These are phyloP conservation scores for Bubalus kerabau DNA, from an alignment of 2,113 vertebrate species.

Conservation along the genomic window DNA sequence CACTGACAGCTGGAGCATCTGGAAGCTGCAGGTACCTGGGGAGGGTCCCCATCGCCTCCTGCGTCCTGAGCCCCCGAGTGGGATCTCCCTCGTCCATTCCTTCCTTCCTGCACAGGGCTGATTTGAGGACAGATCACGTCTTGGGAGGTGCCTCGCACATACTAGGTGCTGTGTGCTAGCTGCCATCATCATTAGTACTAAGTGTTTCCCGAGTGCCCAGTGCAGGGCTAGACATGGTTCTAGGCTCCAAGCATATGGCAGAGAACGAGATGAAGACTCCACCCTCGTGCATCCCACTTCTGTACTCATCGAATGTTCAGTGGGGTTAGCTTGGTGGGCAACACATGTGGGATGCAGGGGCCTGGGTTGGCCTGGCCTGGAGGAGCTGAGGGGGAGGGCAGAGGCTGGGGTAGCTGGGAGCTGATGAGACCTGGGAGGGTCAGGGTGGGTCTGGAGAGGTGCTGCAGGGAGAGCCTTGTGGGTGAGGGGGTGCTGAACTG, in stretches of 20 bases:
- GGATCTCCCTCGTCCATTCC: background rate
- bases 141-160: background rate
- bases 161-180: background rate
- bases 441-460: background rate
- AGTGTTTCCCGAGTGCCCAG: background rate
- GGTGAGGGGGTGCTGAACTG: background rate
- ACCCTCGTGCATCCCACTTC: background rate
- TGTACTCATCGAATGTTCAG: background rate
- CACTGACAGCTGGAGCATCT: slow-evolving; percentile 86
- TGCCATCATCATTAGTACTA: background rate
- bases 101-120: background rate
- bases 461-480: background rate
- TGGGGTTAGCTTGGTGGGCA: background rate
- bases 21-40: slow-evolving; percentile 92
- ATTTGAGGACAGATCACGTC: background rate
- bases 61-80: background rate
- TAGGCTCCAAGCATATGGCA: background rate
- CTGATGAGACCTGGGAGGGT: background rate
- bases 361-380: background rate
- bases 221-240: background rate
- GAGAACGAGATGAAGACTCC: background rate
- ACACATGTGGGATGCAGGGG: background rate
- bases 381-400: background rate
- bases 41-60: background rate
- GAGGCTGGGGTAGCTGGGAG: background rate